Evolutionary conservation across 1,140 invertebrate species (phyloP).

Genomic region (Pogonognathellus flavescens): DNA sequence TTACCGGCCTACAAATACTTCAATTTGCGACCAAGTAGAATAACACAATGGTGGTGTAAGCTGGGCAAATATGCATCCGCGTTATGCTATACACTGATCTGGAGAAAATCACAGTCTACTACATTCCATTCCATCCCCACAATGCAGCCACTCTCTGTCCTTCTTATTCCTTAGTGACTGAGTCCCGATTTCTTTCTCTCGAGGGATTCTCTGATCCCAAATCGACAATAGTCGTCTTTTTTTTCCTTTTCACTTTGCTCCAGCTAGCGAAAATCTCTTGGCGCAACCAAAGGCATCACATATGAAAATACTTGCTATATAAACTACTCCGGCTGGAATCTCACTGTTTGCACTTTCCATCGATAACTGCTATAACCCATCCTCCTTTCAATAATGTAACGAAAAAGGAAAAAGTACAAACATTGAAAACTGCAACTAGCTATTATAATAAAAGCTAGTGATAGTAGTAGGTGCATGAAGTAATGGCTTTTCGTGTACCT

Average conservation of each 20-base stretch:
- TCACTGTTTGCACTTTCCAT: background rate
- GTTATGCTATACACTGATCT: conserved; percentile 9
- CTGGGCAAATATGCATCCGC: conserved; percentile 56
- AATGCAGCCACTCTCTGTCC: background rate
- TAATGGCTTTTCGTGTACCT: no score
- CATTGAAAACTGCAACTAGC: no score
- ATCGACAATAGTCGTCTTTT: conserved; percentile 23
- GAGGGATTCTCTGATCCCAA: conserved; percentile 22
- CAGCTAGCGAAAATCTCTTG: background rate
- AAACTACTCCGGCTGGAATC: background rate
- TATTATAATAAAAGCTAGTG: no score
- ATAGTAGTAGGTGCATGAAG: no score
- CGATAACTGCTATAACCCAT: background rate
- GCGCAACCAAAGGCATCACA: conserved; percentile 17
- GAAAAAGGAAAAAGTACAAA: no score
- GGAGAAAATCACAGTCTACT: background rate
- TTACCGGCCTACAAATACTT: conserved; percentile 66
- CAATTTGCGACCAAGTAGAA: conserved; percentile 62
- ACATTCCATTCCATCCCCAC: background rate
- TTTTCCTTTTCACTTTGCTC: conserved; percentile 23
- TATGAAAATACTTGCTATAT: background rate
- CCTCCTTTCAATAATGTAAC: background rate
- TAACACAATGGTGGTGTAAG: conserved; percentile 57
- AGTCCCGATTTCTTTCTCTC: conserved; percentile 18
- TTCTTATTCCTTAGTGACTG: background rate